These are phyloP conservation scores for Boulengeromyrus knoepffleri DNA, from an alignment of 2,113 vertebrate species.

Conservation along the genomic window DNA sequence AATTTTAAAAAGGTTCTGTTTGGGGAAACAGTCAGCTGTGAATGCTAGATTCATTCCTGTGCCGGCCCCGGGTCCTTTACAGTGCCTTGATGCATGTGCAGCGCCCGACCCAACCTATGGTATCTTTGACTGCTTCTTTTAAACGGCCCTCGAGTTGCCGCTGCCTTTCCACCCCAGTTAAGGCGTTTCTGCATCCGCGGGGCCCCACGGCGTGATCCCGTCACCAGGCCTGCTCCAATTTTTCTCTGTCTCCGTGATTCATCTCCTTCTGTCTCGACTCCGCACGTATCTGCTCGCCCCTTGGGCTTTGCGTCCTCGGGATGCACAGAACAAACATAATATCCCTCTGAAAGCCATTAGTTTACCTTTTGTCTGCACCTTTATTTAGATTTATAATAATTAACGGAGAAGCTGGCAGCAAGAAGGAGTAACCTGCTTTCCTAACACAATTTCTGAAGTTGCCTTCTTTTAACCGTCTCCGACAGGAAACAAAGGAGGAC, in stretches of 20 bases:
- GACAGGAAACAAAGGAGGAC: background rate
- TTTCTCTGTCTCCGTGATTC: constrained; percentile 27
- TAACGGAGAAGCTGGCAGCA: constrained; percentile 29
- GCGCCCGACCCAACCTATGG: background rate
- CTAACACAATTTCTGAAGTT: constrained; percentile 13
- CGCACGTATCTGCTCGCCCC: constrained; percentile 41
- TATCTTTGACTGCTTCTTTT: constrained; percentile 36
- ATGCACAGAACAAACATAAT: constrained; percentile 41
- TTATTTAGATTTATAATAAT: constrained; percentile 46
- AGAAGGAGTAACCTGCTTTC: constrained; percentile 28
- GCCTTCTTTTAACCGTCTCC: background rate
- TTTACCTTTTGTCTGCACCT: constrained; percentile 18
- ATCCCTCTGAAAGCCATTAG: constrained; percentile 46
- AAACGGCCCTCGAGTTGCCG: background rate
- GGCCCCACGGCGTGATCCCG: background rate
- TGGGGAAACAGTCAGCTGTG: constrained; percentile 16
- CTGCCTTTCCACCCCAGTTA: background rate
- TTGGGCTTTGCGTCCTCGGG: constrained; percentile 32
- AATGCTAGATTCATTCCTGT: constrained; percentile 51
- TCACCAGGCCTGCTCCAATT: constrained; percentile 33
- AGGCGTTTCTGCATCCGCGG: background rate
- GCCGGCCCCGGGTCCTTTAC: constrained; percentile 39
- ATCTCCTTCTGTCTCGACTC: constrained; percentile 44
- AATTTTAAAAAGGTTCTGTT: constrained; percentile 24
- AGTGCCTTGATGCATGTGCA: constrained; percentile 50